Conservation (phyloP, 2,113 vertebrate species). For the Ciconia stormi region DNA sequence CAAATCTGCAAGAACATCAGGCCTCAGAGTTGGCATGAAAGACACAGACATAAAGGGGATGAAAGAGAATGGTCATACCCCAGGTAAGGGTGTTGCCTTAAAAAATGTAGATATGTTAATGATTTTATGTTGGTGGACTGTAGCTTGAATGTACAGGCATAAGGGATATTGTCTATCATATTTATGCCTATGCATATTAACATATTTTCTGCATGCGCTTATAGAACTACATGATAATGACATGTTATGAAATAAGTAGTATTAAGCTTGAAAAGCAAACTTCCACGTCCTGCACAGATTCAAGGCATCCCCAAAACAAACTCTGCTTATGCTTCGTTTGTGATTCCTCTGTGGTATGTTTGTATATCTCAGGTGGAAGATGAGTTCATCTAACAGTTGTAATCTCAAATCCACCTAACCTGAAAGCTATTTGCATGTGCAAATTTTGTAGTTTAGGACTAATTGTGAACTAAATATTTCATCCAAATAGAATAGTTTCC, state of each 20-base stretch:
- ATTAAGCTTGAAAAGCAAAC: not conserved
- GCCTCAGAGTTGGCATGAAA: not conserved
- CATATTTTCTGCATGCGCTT: not conserved
- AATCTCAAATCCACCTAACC: not conserved
- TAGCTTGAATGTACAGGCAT: not conserved
- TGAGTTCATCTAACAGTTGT: not conserved
- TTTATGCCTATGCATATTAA: not conserved
- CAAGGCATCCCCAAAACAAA: not conserved
- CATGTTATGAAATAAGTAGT: not conserved
- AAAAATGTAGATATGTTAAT: not conserved
- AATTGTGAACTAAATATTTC: not conserved
- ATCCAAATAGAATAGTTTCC: not conserved
- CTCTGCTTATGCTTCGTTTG: not conserved
- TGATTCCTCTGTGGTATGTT: not conserved
- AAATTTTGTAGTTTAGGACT: not conserved
- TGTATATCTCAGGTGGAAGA: not conserved
- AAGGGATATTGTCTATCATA: not conserved
- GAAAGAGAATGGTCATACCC: not conserved
- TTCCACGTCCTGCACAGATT: not conserved
- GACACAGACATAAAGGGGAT: not conserved
- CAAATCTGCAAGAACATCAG: not conserved
- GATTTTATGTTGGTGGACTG: not conserved
- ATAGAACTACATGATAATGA: not conserved
- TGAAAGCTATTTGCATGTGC: not conserved
- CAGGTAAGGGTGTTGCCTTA: not conserved